phyloP scores from a whole-genome alignment of 2,797 vertebrate genomes.

The Coregonus suidteri region DNA sequence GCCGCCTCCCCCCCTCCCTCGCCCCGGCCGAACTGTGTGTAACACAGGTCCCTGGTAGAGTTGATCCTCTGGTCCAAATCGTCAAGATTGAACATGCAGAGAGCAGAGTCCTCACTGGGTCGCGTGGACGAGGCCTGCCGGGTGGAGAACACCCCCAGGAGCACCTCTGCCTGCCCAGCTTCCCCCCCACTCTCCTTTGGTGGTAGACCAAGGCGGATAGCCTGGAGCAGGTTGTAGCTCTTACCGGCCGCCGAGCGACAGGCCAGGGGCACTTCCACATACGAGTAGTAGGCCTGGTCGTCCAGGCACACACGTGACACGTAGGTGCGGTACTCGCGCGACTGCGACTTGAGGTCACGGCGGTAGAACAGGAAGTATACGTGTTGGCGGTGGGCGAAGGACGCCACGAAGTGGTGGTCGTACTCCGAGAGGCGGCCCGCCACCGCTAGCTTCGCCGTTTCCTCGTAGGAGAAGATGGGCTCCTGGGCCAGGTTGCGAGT shows the following conservation, averaged over 20 bases:
- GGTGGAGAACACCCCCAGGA: conserved; percentile 89
- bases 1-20: conserved; percentile 83
- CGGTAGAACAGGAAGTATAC: conserved; percentile 97
- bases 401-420: conserved; percentile 93
- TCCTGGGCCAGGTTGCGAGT: conserved; percentile 89
- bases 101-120: conserved; percentile 87
- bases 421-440: conserved; percentile 93
- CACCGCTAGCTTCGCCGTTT: conserved; percentile 93
- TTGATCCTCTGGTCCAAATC: conserved; percentile 87
- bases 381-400: conserved; percentile 83
- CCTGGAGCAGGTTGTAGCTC: conserved; percentile 88
- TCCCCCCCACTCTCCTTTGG: conserved; percentile 45
- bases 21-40: conserved; percentile 84
- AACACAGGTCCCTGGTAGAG: conserved; percentile 90
- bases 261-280: conserved; percentile 90
- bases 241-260: conserved; percentile 80
- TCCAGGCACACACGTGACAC: conserved; percentile 91
- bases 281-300: conserved; percentile 94
- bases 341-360: conserved; percentile 89
- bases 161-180: conserved; percentile 66
- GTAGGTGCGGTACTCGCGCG: conserved; percentile 89
- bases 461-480: conserved; percentile 94
- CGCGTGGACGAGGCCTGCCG: conserved; percentile 72
- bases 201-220: conserved; percentile 80
- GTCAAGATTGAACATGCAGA: conserved; percentile 88